phyloP scores from a whole-genome alignment of 2,113 vertebrate species.

The Nothoprocta pentlandii region DNA sequence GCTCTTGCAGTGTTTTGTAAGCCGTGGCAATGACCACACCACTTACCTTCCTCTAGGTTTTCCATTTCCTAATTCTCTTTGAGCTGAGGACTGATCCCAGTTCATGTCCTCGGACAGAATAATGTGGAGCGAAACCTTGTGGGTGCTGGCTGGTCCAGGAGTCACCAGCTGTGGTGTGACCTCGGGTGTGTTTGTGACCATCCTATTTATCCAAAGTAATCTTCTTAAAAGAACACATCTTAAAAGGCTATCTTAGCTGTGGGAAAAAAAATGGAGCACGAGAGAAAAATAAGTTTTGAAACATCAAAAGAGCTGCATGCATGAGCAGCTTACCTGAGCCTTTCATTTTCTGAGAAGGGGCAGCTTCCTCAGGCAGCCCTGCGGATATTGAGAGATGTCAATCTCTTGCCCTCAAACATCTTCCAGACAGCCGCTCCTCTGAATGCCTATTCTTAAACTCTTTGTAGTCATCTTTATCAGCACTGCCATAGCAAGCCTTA shows the following conservation, averaged over 20 bases:
- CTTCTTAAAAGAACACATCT: neutral
- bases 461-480: neutral
- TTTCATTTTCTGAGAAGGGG: neutral
- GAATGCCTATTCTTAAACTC: neutral
- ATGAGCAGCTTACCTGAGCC: neutral
- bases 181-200: rapidly evolving
- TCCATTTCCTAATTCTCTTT: neutral
- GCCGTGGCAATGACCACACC: neutral
- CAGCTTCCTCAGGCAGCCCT: neutral
- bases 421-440: neutral
- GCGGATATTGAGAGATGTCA: neutral
- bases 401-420: neutral
- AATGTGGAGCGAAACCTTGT: rapidly evolving
- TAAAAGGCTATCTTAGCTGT: neutral
- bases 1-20: neutral
- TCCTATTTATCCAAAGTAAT: neutral
- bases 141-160: neutral
- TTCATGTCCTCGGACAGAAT: neutral
- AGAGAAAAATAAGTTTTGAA: neutral
- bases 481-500: neutral
- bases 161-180: neutral
- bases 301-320: rapidly evolving
- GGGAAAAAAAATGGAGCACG: neutral
- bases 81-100: rapidly evolving
- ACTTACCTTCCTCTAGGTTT: neutral